Conservation (phyloP, 2,797 vertebrate genomes). For the Philypnodon macrostomus region DNA sequence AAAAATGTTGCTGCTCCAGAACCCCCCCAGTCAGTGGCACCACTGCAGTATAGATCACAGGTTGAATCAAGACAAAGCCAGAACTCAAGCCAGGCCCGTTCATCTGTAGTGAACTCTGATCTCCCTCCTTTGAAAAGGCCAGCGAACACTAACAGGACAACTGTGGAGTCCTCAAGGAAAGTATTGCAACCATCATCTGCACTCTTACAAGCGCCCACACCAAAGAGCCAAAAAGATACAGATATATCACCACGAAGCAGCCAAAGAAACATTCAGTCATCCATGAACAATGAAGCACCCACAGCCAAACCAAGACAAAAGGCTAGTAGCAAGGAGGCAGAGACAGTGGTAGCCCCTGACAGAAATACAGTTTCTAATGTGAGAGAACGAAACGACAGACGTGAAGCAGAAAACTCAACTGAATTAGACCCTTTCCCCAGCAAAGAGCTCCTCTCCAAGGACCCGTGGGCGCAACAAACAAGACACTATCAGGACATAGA, state of each 20-base stretch:
- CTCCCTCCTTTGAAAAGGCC: constrained; percentile 18
- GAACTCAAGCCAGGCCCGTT: constrained; percentile 13
- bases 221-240: constrained; percentile 25
- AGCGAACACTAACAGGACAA: constrained; percentile 3
- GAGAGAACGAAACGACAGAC: constrained; percentile 13
- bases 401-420: constrained; percentile 21
- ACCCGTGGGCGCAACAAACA: constrained; percentile 52
- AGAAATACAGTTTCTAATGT: constrained; percentile 12
- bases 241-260: constrained; percentile 20
- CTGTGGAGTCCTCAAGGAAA: constrained; percentile 19
- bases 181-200: constrained; percentile 20
- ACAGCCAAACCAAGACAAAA: constrained; percentile 71
- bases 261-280: constrained; percentile 13
- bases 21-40: constrained; percentile 48
- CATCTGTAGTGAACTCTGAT: constrained; percentile 27
- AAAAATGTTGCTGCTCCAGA: constrained; percentile 49
- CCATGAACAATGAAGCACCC: constrained; percentile 44
- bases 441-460: constrained; percentile 41
- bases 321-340: constrained; percentile 36
- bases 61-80: constrained; percentile 31
- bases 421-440: constrained; percentile 60
- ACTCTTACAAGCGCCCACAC: constrained; percentile 27
- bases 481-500: constrained; percentile 30
- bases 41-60: constrained; percentile 11
- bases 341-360: constrained; percentile 19